A percentile compares a stretch with the other conserved stretches of the same genome.
phyloP scores from a whole-genome alignment of 2,113 vertebrate species.

The Hypomesus transpacificus region DNA sequence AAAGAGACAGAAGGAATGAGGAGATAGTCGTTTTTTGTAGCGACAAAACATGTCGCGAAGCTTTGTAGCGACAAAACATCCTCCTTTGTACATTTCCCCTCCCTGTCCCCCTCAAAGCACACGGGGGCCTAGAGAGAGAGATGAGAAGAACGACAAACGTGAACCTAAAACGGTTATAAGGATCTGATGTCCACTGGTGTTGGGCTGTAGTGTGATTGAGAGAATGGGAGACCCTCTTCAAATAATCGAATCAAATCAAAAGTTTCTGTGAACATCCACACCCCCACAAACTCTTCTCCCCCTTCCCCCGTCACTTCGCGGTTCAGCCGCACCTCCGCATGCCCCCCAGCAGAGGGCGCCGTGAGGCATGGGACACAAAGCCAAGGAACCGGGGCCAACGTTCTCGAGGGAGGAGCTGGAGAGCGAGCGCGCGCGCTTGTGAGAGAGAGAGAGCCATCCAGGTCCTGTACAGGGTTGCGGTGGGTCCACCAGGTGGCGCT shows the following conservation, averaged over 20 bases:
- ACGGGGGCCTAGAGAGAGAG: conserved; percentile 13
- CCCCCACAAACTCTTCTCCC: conserved; percentile 27
- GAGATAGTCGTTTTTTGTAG: too few relatives aligned
- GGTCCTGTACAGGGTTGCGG: conserved; percentile 44
- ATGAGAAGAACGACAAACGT: neutral
- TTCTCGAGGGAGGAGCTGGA: conserved; percentile 2
- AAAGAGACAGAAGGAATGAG: conserved; percentile 16
- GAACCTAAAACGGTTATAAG: too few relatives aligned
- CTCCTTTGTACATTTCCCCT: too few relatives aligned
- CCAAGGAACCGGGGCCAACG: conserved; percentile 1
- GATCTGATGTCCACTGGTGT: conserved; percentile 19
- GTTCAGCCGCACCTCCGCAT: conserved; percentile 54
- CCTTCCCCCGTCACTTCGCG: conserved; percentile 35
- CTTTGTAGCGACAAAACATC: too few relatives aligned
- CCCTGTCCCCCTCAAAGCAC: conserved; percentile 21
- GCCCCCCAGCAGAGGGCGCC: conserved; percentile 50
- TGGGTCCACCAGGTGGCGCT: conserved; percentile 46
- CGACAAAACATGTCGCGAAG: too few relatives aligned
- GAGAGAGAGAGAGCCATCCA: conserved; percentile 48
- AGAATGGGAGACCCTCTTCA: conserved; percentile 43
- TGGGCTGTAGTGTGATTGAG: conserved; percentile 29
- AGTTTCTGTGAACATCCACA: conserved; percentile 38
- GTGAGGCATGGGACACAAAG: conserved; percentile 42
- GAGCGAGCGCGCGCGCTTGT: conserved; percentile 8
- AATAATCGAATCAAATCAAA: neutral